Percentiles rank a stretch among this genome's conserved stretches.
Conservation (phyloP, 2,888 invertebrate genomes). For the Ischnus inquisitorius region DNA sequence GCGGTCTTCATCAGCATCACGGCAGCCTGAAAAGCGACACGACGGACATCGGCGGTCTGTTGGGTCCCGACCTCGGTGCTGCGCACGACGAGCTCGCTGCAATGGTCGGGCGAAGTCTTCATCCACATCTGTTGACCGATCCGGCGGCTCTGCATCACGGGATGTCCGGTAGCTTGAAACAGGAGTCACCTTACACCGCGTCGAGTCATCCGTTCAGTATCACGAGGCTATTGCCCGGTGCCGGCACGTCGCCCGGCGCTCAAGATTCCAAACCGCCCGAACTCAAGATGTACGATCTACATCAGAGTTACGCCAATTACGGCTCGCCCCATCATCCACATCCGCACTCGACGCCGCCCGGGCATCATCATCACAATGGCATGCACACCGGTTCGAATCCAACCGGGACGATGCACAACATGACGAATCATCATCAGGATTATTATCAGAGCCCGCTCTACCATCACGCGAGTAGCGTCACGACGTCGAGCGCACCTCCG, state of each 20-base stretch:
- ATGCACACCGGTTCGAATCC: conserved; percentile 88
- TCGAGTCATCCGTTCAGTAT: conserved; percentile 98
- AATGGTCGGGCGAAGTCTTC: conserved; percentile 89
- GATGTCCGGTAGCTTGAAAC: conserved; percentile 90
- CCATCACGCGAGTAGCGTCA: conserved; percentile 84
- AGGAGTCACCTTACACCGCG: conserved; percentile 93
- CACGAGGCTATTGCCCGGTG: conserved; percentile 95
- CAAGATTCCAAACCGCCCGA: conserved; percentile 87
- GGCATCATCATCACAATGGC: conserved; percentile 88
- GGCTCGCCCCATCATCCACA: conserved; percentile 88
- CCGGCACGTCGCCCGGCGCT: conserved; percentile 85
- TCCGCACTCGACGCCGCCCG: conserved; percentile 86
- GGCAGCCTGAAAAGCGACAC: conserved; percentile 77
- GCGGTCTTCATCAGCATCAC: conserved; percentile 82
- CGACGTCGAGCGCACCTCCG: conserved; percentile 85
- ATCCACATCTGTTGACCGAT: conserved; percentile 85
- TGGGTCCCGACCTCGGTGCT: conserved; percentile 80
- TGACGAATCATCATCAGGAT: conserved; percentile 83
- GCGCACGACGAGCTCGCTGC: conserved; percentile 89
- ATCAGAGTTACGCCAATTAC: conserved; percentile 87
- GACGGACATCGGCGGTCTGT: conserved; percentile 81
- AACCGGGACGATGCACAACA: conserved; percentile 87
- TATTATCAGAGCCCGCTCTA: conserved; percentile 95
- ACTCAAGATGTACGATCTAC: conserved; percentile 95
- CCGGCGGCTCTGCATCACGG: conserved; percentile 87